Evolutionary conservation across 2,888 invertebrate species (phyloP).

Genomic region (Danaus chrysippus): DNA sequence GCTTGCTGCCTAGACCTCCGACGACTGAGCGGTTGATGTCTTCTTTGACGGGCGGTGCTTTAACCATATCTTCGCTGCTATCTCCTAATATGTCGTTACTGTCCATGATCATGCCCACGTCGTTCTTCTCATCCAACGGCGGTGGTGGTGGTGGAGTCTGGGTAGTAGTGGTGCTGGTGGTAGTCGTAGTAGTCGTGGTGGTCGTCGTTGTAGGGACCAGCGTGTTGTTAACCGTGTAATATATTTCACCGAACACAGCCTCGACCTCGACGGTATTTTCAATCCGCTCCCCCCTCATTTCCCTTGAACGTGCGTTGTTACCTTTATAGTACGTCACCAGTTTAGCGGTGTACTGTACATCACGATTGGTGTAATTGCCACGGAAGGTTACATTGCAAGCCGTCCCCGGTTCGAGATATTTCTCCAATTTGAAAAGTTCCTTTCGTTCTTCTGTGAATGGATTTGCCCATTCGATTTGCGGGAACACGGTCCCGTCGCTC

Average conservation of each 20-base stretch:
- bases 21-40: conserved; percentile 59
- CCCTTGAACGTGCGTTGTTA: conserved; percentile 76
- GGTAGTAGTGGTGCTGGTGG: conserved; percentile 78
- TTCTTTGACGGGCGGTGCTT: conserved; percentile 53
- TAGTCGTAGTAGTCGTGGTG: conserved; percentile 78
- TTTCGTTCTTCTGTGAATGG: conserved; percentile 76
- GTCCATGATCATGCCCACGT: conserved; percentile 56
- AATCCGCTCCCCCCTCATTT: conserved; percentile 80
- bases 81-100: conserved; percentile 56
- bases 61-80: conserved; percentile 52
- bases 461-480: conserved; percentile 85
- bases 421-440: conserved; percentile 79
- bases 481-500: conserved; percentile 76
- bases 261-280: conserved; percentile 85
- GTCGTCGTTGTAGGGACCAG: conserved; percentile 88
- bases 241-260: conserved; percentile 86
- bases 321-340: conserved; percentile 85
- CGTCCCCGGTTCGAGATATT: conserved; percentile 86
- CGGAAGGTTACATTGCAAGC: conserved; percentile 89
- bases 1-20: conserved; percentile 62
- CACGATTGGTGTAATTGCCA: conserved; percentile 85
- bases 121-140: conserved; percentile 69
- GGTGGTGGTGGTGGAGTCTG: conserved; percentile 76
- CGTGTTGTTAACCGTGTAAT: conserved; percentile 86
- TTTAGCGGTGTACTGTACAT: conserved; percentile 86